Evolutionary conservation across 2,113 vertebrate genomes (phyloP), one percentile per base, ranked within the genome.

Genomic region (Scomber colias): DNA sequence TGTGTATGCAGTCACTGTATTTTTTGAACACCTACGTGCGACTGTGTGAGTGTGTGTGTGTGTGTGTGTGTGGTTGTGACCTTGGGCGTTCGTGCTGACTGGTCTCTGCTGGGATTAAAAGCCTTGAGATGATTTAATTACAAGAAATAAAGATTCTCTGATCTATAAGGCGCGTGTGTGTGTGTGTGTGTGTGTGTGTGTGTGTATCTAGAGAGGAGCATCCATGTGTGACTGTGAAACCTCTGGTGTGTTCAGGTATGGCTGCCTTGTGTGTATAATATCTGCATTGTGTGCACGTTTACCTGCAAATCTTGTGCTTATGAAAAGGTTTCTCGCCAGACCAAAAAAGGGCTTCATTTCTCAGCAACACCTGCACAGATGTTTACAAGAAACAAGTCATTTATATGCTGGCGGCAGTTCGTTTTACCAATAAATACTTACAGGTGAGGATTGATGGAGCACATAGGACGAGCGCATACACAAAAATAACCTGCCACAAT

Each of bases 31-130:
- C 19, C 61, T 57, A 24, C 2, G 30, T 77, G 19, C 35, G 21
- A 63, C 27, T 72, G 50, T 50, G 57, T 64, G 24, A 54, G 56
- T 49, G 46, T 50, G 60, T 65, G 57, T 64, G 24, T 61, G 56
- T 63, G 46, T 50, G 60, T 65, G 51, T 50, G 60, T 50, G 55
- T 40, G 55, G 49, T 10, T 75, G 72, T 86, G 77, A 85, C 79
- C 81, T 83, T 91, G 78, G 21, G 2, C 5, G 19, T 66, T 24
- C 31, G 40, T 82, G 87, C 77, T 86, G 80, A 78, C 68, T 65
- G 40, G 57, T 60, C 44, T 83, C 51, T 75, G 68, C 40, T 31
- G 76, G 77, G 84, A 82, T 82, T 79, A 71, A 83, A 71, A 68
- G 44, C 51, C 14, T 62, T 48, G 16, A 65, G 57, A 75, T 78